Evolutionary conservation across 2,888 invertebrate genomes (phyloP).

Genomic region (Drosophila subquinaria): DNA sequence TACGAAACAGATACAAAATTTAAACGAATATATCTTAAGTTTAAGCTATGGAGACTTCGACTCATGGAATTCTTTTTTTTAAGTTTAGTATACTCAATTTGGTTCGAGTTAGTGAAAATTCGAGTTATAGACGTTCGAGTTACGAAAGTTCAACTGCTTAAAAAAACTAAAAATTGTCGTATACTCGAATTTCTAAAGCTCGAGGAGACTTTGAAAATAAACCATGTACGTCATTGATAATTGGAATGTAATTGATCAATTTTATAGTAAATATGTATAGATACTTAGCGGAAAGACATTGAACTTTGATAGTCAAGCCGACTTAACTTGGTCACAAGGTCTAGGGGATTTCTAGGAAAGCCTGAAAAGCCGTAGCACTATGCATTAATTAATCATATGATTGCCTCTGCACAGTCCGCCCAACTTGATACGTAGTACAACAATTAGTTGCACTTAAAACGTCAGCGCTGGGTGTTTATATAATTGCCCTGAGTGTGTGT

Average conservation of each 20-base stretch:
- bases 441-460: constrained; percentile 46
- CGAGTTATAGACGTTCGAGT: too few species aligned
- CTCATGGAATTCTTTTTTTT: too few species aligned
- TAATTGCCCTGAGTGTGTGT: constrained; percentile 35
- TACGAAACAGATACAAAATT: not conserved
- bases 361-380: not conserved
- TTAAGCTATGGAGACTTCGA: too few species aligned
- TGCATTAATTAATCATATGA: constrained; percentile 31
- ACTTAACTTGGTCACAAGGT: constrained; percentile 2
- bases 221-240: not conserved
- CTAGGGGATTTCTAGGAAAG: constrained; percentile 1
- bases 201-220: not conserved
- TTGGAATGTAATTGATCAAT: not conserved
- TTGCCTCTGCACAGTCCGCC: constrained; percentile 5
- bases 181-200: not conserved
- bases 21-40: not conserved
- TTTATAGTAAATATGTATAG: not conserved
- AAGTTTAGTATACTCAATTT: too few species aligned
- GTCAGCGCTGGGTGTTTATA: constrained; percentile 21
- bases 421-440: not conserved
- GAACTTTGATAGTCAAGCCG: constrained; percentile 16
- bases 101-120: too few species aligned
- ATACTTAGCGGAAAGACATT: constrained; percentile 14
- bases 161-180: not conserved
- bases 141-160: too few species aligned